Evolutionary conservation across 2,797 vertebrate genomes (phyloP), one percentile per base, ranked within the genome.

Genomic region (Sebastes vulpes): DNA sequence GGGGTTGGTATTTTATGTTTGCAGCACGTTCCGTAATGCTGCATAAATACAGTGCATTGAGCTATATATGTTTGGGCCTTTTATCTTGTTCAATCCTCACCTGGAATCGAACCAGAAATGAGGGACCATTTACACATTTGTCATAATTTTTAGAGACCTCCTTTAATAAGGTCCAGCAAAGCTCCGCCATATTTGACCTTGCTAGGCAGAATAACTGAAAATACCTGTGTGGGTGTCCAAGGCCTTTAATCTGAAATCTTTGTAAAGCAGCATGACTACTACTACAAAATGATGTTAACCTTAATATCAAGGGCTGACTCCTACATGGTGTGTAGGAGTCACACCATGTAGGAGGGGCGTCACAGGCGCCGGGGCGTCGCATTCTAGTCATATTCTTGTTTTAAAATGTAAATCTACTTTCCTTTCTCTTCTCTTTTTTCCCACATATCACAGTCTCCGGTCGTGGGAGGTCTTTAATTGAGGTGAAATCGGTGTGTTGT

Each of bases 401-500:
- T 67, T 64, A 52, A 75, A 63, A 46, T 58, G 16, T 28, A 46
- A 67, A 52, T 42, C 57, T 50, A 2, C 10, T 64, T 16, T n/a
- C 6, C 20, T 9, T 23, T 64, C 8, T 18, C 9, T 64, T 50
- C n/a, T 65, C 56, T 58, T 11, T 52, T 11, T 31, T 52, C 72
- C 11, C 9, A 57, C 75, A 73, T 72, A 56, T 73, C 42, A 63
- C 71, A 74, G 21, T 56, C 38, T 50, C 4, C 11, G 48, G 60
- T 23, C 31, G 14, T 61, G 26, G 65, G 58, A 25, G 63, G 21
- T 58, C 46, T 79, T 83, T 73, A 83, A 84, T 77, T 79, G 64
- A 68, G 63, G 59, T 31, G 60, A 61, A 68, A 53, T 68, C 16
- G 5, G 46, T 64, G 54, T 35, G 26, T 26, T 53, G 25, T 57